Evolutionary conservation across 2,888 invertebrate genomes (phyloP).

Genomic region (Suillia variegata): DNA sequence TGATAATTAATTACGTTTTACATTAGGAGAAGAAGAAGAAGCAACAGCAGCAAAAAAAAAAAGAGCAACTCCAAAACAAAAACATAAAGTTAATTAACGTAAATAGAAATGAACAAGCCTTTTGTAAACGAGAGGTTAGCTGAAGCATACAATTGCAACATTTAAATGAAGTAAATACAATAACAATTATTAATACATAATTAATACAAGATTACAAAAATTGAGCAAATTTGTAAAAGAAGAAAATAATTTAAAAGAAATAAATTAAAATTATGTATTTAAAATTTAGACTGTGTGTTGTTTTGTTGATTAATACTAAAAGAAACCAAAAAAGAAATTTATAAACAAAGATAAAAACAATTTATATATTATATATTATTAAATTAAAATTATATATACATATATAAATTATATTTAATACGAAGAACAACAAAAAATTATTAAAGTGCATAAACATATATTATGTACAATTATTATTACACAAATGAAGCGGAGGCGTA

Average conservation of each 20-base stretch:
- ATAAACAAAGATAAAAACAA: constrained; percentile 8
- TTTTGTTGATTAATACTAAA: constrained; percentile 17
- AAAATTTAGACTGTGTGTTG: constrained; percentile 23
- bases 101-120: too few relatives aligned
- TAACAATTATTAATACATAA: too few relatives aligned
- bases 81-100: too few relatives aligned
- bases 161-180: constrained; percentile 12
- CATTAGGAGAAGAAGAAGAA: too few relatives aligned
- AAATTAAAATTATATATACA: constrained; percentile 2
- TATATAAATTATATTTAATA: constrained; percentile 9
- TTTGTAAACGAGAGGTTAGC: background rate
- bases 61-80: too few relatives aligned
- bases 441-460: constrained; percentile 11
- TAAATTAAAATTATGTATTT: constrained; percentile 15
- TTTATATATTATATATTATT: constrained; percentile 8
- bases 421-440: background rate
- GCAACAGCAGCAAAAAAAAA: too few relatives aligned
- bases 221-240: too few relatives aligned
- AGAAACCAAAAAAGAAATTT: constrained; percentile 8
- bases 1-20: too few relatives aligned
- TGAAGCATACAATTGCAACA: constrained; percentile 11
- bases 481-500: background rate
- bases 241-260: constrained; percentile 3
- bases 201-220: too few relatives aligned
- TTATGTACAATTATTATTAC: constrained; percentile 7